Conservation (phyloP, 2,113 vertebrate species). For the Ploceus nigricollis region DNA sequence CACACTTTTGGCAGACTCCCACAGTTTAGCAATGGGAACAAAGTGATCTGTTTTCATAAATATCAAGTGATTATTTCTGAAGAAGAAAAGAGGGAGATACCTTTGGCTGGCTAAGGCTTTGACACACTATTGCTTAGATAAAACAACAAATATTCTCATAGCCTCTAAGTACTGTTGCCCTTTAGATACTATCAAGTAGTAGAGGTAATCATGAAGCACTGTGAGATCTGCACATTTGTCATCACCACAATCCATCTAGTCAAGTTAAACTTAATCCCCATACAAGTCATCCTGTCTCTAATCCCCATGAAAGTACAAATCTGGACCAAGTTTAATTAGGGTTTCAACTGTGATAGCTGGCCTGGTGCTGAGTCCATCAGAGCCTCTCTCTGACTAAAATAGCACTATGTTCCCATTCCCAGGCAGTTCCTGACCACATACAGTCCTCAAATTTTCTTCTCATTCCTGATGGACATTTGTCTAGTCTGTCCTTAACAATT, state of each 20-base stretch:
- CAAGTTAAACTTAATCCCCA: background rate
- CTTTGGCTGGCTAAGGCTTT: background rate
- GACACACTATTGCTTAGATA: background rate
- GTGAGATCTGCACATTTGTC: background rate
- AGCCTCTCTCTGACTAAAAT: background rate
- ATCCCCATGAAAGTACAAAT: background rate
- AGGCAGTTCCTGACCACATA: background rate
- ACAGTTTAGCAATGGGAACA: conserved; percentile 29
- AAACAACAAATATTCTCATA: background rate
- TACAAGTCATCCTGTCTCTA: background rate
- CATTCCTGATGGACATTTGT: background rate
- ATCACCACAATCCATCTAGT: background rate
- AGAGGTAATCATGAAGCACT: background rate
- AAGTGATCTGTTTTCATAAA: conserved; percentile 47
- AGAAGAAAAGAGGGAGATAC: background rate
- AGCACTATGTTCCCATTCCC: background rate
- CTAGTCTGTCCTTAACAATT: background rate
- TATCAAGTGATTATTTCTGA: conserved; percentile 33
- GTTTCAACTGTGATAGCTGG: background rate
- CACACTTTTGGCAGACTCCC: conserved; percentile 11
- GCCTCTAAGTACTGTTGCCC: background rate
- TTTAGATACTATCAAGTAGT: background rate
- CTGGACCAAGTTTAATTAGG: background rate
- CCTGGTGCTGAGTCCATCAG: background rate
- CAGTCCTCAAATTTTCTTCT: background rate